Evolutionary conservation across 2,797 vertebrate species (phyloP).

Genomic region (Nannoperca obscura): DNA sequence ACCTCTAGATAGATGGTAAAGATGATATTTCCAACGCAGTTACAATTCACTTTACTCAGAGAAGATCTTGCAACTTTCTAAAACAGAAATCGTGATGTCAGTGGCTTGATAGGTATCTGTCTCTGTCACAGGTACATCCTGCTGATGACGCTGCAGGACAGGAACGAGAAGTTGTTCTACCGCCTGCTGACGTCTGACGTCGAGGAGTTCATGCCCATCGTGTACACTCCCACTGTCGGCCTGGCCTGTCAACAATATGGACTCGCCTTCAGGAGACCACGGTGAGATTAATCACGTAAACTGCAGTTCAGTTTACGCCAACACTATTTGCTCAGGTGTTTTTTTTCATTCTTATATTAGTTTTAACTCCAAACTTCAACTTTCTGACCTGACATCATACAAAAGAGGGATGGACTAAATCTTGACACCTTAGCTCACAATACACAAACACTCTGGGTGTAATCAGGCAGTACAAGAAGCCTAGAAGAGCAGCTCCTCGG

Average conservation of each 20-base stretch:
- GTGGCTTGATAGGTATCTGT: neutral
- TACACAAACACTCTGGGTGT: neutral
- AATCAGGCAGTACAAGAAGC: no score
- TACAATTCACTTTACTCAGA: neutral
- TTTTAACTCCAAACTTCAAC: neutral
- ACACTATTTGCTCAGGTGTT: neutral
- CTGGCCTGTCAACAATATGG: conserved; percentile 98
- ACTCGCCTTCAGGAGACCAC: conserved; percentile 95
- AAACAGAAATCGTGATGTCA: neutral
- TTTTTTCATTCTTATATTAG: neutral
- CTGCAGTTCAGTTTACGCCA: neutral
- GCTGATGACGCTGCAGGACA: conserved; percentile 98
- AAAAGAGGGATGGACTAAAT: no score
- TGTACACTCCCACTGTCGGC: conserved; percentile 97
- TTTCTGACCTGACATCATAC: no score
- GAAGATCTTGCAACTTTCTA: neutral
- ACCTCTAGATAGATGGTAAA: neutral
- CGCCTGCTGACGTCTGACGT: conserved; percentile 94
- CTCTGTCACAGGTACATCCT: conserved; percentile 91
- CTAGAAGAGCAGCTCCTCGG: neutral
- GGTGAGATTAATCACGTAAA: conserved; percentile 81
- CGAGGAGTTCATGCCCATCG: conserved; percentile 97
- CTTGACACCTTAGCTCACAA: neutral
- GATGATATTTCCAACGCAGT: neutral
- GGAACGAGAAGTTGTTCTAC: conserved; percentile 99